phyloP scores from a whole-genome alignment of 92 coral and sea anemone genomes.

The Pocillopora grandis region DNA sequence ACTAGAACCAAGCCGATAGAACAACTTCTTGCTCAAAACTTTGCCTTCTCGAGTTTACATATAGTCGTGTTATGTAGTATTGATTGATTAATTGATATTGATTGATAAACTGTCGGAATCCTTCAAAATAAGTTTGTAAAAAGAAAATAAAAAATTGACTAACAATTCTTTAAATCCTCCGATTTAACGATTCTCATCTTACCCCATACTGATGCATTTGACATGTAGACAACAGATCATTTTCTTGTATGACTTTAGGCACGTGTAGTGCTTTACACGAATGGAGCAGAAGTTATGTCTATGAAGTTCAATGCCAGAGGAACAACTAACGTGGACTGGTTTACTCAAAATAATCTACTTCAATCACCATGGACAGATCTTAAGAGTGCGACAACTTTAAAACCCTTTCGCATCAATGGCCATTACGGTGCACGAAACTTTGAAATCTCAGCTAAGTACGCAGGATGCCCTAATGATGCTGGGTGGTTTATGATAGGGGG shows the following conservation, averaged over 20 bases:
- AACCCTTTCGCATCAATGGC: conserved; percentile 1
- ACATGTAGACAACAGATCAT: not conserved
- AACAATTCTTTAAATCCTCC: too few species aligned
- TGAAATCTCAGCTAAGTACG: conserved; percentile 24
- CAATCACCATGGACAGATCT: conserved; percentile 46
- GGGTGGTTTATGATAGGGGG: conserved; percentile 42
- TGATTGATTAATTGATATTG: too few species aligned
- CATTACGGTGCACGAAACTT: conserved; percentile 22
- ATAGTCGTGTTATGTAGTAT: too few species aligned
- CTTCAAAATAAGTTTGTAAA: too few species aligned
- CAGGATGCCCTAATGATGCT: conserved; percentile 12
- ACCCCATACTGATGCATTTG: too few species aligned
- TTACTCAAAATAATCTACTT: conserved; percentile 15
- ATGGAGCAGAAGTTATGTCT: conserved; percentile 1
- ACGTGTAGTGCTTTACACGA: conserved; percentile 39
- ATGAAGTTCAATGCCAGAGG: conserved; percentile 32
- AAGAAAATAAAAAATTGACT: too few species aligned
- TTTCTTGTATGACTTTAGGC: conserved; percentile 12
- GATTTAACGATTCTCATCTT: too few species aligned
- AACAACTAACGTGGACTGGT: conserved; percentile 39
- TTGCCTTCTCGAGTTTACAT: too few species aligned
- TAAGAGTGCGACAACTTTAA: not conserved
- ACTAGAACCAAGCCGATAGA: too few species aligned
- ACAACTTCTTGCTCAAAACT: too few species aligned
- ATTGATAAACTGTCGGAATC: too few species aligned